These are phyloP conservation scores for Xestoiulus laeticollis DNA, from an alignment of 2,888 invertebrate genomes.

Conservation along the genomic window DNA sequence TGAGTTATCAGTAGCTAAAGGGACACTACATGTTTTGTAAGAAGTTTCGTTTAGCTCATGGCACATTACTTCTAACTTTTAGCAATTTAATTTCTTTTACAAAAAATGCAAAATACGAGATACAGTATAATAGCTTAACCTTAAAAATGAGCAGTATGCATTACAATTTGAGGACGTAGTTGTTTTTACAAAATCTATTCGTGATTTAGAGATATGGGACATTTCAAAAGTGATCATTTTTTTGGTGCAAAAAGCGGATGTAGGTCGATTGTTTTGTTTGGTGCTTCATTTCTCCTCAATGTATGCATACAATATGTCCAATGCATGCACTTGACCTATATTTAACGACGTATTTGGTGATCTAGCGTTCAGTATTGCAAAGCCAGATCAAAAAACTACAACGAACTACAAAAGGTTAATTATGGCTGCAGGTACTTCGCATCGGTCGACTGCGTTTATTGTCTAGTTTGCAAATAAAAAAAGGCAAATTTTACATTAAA, in stretches of 20 bases:
- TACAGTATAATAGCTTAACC: too few relatives aligned
- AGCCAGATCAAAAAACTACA: background rate
- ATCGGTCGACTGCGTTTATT: background rate
- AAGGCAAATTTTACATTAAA: background rate
- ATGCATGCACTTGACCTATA: background rate
- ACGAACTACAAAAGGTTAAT: constrained; percentile 1
- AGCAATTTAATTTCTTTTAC: too few relatives aligned
- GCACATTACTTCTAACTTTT: too few relatives aligned
- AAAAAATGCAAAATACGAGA: too few relatives aligned
- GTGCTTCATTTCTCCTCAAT: background rate
- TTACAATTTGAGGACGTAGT: too few relatives aligned
- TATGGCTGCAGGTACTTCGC: background rate
- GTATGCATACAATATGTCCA: background rate
- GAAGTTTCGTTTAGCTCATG: too few relatives aligned
- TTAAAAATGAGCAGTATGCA: too few relatives aligned
- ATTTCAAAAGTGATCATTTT: background rate
- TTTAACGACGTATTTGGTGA: background rate
- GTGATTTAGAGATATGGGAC: background rate
- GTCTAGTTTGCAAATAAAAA: background rate
- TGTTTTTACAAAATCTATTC: background rate
- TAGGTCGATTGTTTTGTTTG: background rate
- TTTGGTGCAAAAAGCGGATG: background rate
- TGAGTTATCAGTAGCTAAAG: too few relatives aligned
- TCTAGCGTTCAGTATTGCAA: background rate
- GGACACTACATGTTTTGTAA: too few relatives aligned